A percentile compares a stretch with the other conserved stretches of the same genome.
phyloP scores from a whole-genome alignment of 1,140 invertebrate species.

The Apis mellifera region Amel_HAv3.1 CM009934.2:3150001-3150500 shows the following conservation, averaged over 20 bases:
- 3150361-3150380: not conserved
- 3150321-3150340: slow-evolving; percentile 87
- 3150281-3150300: slow-evolving; percentile 79
- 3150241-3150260: slow-evolving; percentile 76
- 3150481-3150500: too few species aligned
- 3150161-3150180: slow-evolving; percentile 87
- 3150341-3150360: slow-evolving; percentile 63
- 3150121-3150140: slow-evolving; percentile 80
- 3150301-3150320: slow-evolving; percentile 83
- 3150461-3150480: too few species aligned
- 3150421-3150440: not conserved
- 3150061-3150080: slow-evolving; percentile 15
- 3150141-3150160: slow-evolving; percentile 85
- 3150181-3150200: slow-evolving; percentile 86
- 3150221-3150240: slow-evolving; percentile 83
- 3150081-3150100: slow-evolving; percentile 28
- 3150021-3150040: slow-evolving; percentile 78
- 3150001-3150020: slow-evolving; percentile 74
- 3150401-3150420: not conserved
- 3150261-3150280: slow-evolving; percentile 72
- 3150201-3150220: slow-evolving; percentile 87
- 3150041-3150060: slow-evolving; percentile 48
- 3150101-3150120: slow-evolving; percentile 71
- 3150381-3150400: too few species aligned
- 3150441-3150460: not conserved